Percentiles rank a stretch among this genome's conserved stretches.
Evolutionary conservation across 2,888 invertebrate genomes (phyloP).

Genomic region (Ennomos fuscantarius): DNA sequence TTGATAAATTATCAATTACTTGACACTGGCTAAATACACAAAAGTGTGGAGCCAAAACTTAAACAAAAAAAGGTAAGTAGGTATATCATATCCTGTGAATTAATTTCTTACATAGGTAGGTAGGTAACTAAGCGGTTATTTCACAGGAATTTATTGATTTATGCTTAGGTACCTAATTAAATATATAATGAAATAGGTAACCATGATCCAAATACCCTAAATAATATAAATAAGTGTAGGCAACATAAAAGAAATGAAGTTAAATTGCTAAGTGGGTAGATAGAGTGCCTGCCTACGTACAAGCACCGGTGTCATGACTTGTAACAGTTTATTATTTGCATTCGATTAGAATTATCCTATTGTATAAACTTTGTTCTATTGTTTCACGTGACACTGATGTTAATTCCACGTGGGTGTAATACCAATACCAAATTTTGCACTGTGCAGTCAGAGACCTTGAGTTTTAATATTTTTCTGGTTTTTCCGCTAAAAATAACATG

Average conservation of each 20-base stretch:
- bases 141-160: too few species aligned
- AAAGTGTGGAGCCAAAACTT: too few species aligned
- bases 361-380: conserved; percentile 1
- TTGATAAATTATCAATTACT: too few species aligned
- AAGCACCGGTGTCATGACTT: conserved; percentile 38
- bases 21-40: too few species aligned
- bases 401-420: conserved; percentile 18
- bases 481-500: too few species aligned
- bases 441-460: not conserved
- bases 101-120: too few species aligned
- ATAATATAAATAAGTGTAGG: not conserved
- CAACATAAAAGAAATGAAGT: conserved; percentile 2
- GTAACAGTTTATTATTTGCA: conserved; percentile 45
- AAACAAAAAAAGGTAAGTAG: too few species aligned
- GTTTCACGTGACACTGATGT: conserved; percentile 26
- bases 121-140: too few species aligned
- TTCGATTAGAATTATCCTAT: conserved; percentile 40
- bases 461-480: too few species aligned
- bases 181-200: too few species aligned
- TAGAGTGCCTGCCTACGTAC: conserved; percentile 4
- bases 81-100: too few species aligned
- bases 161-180: too few species aligned
- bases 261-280: not conserved
- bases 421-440: conserved; percentile 8
- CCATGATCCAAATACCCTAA: conserved; percentile 1